Evolutionary conservation across 1,140 invertebrate species (phyloP).

Genomic region (Pantala flavescens): DNA sequence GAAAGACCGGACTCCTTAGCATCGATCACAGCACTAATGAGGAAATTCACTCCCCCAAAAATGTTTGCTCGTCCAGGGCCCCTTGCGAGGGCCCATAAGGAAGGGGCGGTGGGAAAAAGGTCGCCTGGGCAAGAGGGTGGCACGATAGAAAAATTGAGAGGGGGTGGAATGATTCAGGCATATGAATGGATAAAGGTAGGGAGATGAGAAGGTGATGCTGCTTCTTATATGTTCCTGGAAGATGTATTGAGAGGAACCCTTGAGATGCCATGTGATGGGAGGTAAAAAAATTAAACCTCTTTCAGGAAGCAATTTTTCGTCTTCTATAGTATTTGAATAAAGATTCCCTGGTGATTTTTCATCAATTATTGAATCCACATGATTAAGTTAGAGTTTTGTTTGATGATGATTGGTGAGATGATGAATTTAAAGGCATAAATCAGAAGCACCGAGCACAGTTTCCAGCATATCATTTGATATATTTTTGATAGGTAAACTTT

Average conservation of each 20-base stretch:
- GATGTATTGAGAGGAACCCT: neutral
- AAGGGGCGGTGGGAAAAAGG: neutral
- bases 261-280: neutral
- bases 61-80: neutral
- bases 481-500: too few relatives aligned
- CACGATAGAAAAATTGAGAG: neutral
- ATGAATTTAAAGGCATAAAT: too few relatives aligned
- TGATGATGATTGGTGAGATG: too few relatives aligned
- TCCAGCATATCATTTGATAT: too few relatives aligned
- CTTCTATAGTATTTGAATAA: too few relatives aligned
- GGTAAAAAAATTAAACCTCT: neutral
- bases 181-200: neutral
- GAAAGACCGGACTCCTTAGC: neutral
- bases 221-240: neutral
- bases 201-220: neutral
- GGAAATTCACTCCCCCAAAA: conserved; percentile 1
- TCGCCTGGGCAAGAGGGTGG: neutral
- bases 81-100: neutral
- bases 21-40: conserved; percentile 1
- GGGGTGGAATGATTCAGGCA: neutral
- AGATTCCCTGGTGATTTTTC: too few relatives aligned
- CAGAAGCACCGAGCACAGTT: too few relatives aligned
- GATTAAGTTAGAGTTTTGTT: too few relatives aligned
- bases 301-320: too few relatives aligned
- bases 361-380: too few relatives aligned